phyloP scores from a whole-genome alignment of 2,797 vertebrate species.

The Pantherophis vulpinus region DNA sequence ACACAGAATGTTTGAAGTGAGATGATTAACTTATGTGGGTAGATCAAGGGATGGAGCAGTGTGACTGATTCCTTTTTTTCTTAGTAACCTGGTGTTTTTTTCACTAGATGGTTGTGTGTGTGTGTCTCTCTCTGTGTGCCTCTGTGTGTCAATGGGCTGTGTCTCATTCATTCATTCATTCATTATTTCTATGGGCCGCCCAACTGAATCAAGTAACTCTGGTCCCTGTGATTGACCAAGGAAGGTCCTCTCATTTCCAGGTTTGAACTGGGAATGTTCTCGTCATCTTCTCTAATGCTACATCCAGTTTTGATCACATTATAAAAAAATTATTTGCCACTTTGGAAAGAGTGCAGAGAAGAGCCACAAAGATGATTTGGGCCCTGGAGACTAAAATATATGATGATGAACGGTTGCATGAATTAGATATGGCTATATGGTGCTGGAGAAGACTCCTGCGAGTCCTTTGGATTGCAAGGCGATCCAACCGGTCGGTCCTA shows the following conservation, averaged over 20 bases:
- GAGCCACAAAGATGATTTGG: background rate
- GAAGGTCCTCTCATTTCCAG: background rate
- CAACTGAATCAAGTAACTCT: background rate
- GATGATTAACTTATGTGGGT: background rate
- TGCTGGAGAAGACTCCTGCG: no score
- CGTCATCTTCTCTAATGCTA: background rate
- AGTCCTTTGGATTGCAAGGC: no score
- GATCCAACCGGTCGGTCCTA: no score
- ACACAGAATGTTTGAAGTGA: background rate
- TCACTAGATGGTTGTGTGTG: background rate
- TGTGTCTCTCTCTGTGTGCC: background rate
- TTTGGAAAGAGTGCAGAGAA: background rate
- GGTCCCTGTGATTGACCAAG: background rate
- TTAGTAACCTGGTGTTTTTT: no score
- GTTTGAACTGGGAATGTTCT: background rate
- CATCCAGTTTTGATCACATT: background rate
- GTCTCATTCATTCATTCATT: background rate
- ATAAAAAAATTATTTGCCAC: background rate
- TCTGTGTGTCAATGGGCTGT: background rate
- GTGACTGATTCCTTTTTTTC: no score
- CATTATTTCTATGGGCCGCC: background rate
- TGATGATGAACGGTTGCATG: background rate
- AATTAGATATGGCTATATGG: background rate
- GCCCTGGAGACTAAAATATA: background rate
- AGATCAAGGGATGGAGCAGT: background rate